These are phyloP conservation scores for Piscicola geometra DNA, from an alignment of 2,888 invertebrate species.

Conservation along the genomic window DNA sequence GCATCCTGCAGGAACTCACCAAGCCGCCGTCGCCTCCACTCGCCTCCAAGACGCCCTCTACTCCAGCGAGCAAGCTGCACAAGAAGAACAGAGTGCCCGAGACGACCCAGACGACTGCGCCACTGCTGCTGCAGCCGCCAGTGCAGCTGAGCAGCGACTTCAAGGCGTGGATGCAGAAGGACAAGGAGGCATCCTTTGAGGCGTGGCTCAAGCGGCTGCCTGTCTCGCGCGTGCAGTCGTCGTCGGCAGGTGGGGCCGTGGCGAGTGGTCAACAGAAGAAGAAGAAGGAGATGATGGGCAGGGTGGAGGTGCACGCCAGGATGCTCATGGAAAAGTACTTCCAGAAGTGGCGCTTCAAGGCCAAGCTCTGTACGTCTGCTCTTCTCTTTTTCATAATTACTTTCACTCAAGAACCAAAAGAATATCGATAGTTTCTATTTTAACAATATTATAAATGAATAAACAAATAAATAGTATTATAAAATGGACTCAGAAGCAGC, in stretches of 20 bases:
- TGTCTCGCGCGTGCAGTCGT: neutral
- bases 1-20: conserved; percentile 69
- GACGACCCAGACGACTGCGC: neutral
- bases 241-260: conserved; percentile 5
- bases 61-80: neutral
- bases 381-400: too few relatives aligned
- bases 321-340: conserved; percentile 74
- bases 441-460: too few relatives aligned
- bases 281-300: conserved; percentile 38
- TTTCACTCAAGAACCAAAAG: too few relatives aligned
- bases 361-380: conserved; percentile 47
- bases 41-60: too few relatives aligned
- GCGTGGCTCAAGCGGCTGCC: conserved; percentile 69
- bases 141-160: conserved; percentile 68
- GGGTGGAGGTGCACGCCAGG: conserved; percentile 38
- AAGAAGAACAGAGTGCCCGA: conserved; percentile 2
- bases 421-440: too few relatives aligned
- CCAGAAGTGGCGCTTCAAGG: conserved; percentile 64
- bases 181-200: conserved; percentile 67
- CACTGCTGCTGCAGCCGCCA: conserved; percentile 8
- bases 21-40: conserved; percentile 48
- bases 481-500: too few relatives aligned
- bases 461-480: too few relatives aligned
- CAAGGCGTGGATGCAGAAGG: conserved; percentile 69
- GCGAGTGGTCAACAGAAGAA: too few relatives aligned